Percentiles rank a stretch among this genome's conserved stretches.
Conservation (phyloP, 92 coral and sea anemone species). For the Palythoa heliodiscus region DNA sequence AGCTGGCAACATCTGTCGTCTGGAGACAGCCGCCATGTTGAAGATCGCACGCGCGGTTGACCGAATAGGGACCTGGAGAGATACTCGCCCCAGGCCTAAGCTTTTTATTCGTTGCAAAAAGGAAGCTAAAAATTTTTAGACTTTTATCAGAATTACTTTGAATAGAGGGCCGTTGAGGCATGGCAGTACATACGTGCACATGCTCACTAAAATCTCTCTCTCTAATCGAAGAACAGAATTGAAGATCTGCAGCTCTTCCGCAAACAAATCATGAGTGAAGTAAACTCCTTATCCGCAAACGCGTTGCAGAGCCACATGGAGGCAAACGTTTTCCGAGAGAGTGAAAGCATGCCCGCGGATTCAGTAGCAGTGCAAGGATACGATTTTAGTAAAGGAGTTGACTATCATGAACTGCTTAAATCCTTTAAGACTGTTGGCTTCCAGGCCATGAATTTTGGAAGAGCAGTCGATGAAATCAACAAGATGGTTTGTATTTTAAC, state of each 20-base stretch:
- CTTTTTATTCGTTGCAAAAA: too few species aligned
- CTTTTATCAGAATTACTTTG: too few species aligned
- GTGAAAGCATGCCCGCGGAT: constrained; percentile 84
- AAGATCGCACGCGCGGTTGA: too few species aligned
- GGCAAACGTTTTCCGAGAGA: constrained; percentile 59
- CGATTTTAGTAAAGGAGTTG: constrained; percentile 86
- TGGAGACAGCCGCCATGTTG: too few species aligned
- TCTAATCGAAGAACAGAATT: too few species aligned
- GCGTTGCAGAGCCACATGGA: constrained; percentile 58
- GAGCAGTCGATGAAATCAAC: constrained; percentile 92
- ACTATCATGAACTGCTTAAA: constrained; percentile 78
- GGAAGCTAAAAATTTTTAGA: too few species aligned
- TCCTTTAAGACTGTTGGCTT: constrained; percentile 83
- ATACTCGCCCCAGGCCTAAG: too few species aligned
- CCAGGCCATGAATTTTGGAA: constrained; percentile 93
- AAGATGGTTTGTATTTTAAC: constrained; percentile 70
- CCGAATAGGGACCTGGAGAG: too few species aligned
- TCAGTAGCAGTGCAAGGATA: constrained; percentile 79
- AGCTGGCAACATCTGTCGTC: too few species aligned
- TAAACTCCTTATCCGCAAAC: background rate
- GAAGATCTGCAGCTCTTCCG: too few species aligned
- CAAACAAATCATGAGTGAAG: background rate
- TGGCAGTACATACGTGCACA: background rate
- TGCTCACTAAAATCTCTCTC: too few species aligned
- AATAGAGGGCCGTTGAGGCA: too few species aligned